Conservation (phyloP, 2,113 vertebrate genomes). For the Orycteropus afer region DNA sequence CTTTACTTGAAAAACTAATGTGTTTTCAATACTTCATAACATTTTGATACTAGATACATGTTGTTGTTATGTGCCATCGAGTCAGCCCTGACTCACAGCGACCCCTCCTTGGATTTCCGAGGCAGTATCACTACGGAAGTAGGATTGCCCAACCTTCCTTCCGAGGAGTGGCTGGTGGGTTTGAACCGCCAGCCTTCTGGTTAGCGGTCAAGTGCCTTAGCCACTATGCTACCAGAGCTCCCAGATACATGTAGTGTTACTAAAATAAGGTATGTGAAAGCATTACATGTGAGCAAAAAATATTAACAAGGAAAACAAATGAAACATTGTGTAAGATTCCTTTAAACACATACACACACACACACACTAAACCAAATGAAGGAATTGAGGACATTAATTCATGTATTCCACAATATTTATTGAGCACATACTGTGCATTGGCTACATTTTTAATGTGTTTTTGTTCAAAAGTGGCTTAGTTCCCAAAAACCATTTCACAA, state of each 20-base stretch:
- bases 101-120: no score
- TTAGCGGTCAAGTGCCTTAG: no score
- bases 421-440: not conserved
- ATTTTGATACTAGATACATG: not conserved
- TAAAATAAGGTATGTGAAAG: not conserved
- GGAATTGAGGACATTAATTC: not conserved
- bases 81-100: no score
- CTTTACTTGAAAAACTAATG: not conserved
- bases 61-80: no score
- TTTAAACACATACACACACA: not conserved
- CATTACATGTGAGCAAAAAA: not conserved
- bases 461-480: not conserved
- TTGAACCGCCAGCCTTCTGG: no score
- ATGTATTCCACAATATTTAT: constrained; percentile 18
- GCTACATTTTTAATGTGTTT: not conserved
- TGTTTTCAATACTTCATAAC: constrained; percentile 22
- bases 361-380: not conserved
- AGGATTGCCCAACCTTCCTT: no score
- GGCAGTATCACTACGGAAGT: no score
- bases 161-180: no score
- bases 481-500: not conserved
- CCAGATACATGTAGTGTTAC: no score
- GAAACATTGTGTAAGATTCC: not conserved
- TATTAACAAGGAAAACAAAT: not conserved
- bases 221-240: no score